A percentile compares a stretch with the other conserved stretches of the same genome.
phyloP scores from a whole-genome alignment of 2,113 vertebrate species.

The Arizona elegans region DNA sequence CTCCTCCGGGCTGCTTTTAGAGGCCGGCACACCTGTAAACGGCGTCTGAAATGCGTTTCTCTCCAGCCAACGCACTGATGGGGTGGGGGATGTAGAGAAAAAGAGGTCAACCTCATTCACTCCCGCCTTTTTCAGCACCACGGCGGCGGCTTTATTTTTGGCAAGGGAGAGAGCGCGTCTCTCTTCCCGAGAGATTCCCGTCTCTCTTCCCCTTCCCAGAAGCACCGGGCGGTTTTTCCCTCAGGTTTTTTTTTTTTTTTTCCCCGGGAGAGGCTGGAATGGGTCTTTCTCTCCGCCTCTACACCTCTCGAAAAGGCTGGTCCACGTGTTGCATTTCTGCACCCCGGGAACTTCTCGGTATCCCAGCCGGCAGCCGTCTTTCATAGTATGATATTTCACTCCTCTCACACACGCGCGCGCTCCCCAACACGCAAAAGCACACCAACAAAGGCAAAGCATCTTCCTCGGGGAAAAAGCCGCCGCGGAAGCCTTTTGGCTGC shows the following conservation, averaged over 20 bases:
- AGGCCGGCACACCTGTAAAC: constrained; percentile 11
- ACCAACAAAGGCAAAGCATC: neutral
- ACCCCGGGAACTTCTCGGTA: neutral
- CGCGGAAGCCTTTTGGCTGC: neutral
- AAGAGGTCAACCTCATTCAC: neutral
- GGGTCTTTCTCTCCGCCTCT: neutral
- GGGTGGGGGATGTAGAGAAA: neutral
- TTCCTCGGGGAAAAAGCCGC: neutral
- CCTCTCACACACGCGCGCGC: neutral
- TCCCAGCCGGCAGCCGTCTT: neutral
- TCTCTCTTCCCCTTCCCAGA: too few relatives aligned
- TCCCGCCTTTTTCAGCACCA: neutral
- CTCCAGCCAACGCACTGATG: neutral
- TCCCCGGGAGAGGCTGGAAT: too few relatives aligned
- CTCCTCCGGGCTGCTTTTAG: neutral
- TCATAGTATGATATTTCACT: too few relatives aligned
- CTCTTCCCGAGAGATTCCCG: neutral
- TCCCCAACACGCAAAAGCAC: neutral
- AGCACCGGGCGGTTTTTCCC: neutral
- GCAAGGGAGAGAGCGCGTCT: neutral
- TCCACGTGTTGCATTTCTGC: constrained; percentile 8
- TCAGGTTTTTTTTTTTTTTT: neutral
- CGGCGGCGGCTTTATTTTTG: neutral
- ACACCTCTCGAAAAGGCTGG: neutral
- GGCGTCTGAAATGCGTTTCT: neutral